Evolutionary conservation across 2,797 vertebrate species (phyloP), one percentile per base, ranked within the genome.

Genomic region (Sebastolobus alascanus): DNA sequence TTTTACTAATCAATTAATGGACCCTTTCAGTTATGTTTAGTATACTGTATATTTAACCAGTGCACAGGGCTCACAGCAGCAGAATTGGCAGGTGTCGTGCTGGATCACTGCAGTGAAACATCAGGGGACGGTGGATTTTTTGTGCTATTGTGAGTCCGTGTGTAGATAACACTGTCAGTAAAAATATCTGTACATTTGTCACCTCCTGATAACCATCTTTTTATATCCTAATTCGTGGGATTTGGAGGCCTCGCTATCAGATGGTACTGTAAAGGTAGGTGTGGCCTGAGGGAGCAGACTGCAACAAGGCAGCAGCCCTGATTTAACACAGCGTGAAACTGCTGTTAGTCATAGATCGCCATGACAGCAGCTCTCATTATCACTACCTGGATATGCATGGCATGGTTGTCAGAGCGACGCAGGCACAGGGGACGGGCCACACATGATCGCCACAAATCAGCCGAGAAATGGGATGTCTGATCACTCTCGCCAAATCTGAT

Each of bases 351-450:
- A 82, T 75, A 79, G 94, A 86, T 86, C 66, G 75, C 94, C 93
- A 88, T 93, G 87, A 89, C 87, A 73, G 78, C 82, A 66, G 80
- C 75, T 90, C 90, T 95, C 92, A 90, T 94, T 94, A 95, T 93
- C 92, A 87, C 90, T 91, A 95, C 93, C 92, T 93, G 89, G 93
- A 92, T 95, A 89, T 91, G 93, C 92, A 92, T 92, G 90, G 92
- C 92, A 93, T 77, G 92, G 92, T 92, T 95, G 93, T 95, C 91
- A 91, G 90, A 92, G 87, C 75, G 76, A 93, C 82, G 78, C 90
- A 87, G 88, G 83, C 90, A 84, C 87, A 56, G 79, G 92, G 93
- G 90, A 92, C 46, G 22, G 46, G 84, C 75, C 59, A 61, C 88
- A 85, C 88, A 77, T 76, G 89, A 91, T 84, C 84, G 77, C 82